Percentiles rank a stretch among this genome's conserved stretches.
Conservation (phyloP, 2,797 vertebrate genomes). For the Martes flavigula region DNA sequence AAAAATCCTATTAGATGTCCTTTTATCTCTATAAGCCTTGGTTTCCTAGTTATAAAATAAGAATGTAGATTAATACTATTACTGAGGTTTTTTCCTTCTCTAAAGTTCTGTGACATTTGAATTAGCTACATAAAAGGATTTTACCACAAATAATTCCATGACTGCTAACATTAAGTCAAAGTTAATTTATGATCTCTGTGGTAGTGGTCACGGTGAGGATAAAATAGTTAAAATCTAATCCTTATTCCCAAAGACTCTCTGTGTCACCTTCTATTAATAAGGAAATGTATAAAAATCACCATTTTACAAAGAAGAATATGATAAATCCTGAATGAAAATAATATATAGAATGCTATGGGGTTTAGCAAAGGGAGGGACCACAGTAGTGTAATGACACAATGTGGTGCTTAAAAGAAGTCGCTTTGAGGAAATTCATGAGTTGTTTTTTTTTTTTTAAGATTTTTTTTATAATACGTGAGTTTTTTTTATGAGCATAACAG, state of each 20-base stretch:
- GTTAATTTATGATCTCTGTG: background rate
- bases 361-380: background rate
- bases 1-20: background rate
- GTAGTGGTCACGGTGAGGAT: background rate
- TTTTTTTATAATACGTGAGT: background rate
- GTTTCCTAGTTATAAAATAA: constrained; percentile 30
- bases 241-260: background rate
- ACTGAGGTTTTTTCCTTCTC: background rate
- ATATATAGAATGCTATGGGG: background rate
- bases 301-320: background rate
- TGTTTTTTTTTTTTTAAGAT: background rate
- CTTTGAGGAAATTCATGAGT: background rate
- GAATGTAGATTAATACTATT: background rate
- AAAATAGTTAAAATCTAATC: background rate
- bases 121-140: background rate
- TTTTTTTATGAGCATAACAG: background rate
- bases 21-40: background rate
- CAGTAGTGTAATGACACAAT: background rate
- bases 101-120: constrained; percentile 19
- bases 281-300: background rate
- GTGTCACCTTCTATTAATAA: background rate
- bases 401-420: background rate
- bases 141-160: background rate
- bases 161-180: background rate
- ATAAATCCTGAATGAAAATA: background rate